Conservation (phyloP, 2,113 vertebrate genomes). For the Rhineura floridana region DNA sequence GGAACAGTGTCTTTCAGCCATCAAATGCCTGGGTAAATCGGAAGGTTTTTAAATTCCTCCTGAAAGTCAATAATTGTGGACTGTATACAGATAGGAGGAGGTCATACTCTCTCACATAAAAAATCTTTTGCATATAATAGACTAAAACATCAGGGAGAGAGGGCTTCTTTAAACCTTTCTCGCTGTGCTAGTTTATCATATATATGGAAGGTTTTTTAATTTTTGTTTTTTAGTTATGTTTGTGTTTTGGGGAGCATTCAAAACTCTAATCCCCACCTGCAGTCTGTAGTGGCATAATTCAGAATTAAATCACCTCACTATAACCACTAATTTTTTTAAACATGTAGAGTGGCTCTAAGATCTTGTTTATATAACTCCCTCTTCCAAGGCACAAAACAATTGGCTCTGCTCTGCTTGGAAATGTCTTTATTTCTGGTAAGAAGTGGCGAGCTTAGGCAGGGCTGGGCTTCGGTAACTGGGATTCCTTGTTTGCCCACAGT, state of each 20-base stretch:
- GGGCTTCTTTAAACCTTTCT: too few relatives aligned
- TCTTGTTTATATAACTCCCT: too few relatives aligned
- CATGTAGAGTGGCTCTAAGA: background rate
- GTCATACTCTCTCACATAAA: too few relatives aligned
- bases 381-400: too few relatives aligned
- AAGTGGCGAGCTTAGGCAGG: background rate
- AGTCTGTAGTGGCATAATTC: too few relatives aligned
- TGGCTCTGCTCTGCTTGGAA: background rate
- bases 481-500: slow-evolving; percentile 53
- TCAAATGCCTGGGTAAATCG: too few relatives aligned
- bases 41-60: too few relatives aligned
- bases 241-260: background rate
- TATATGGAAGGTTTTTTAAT: background rate
- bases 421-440: background rate
- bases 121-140: too few relatives aligned
- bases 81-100: background rate
- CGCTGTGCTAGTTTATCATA: background rate
- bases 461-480: background rate
- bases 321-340: background rate
- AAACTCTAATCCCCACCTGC: background rate
- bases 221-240: background rate
- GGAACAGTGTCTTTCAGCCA: too few relatives aligned
- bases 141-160: too few relatives aligned
- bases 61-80: too few relatives aligned
- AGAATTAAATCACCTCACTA: background rate